phyloP scores from a whole-genome alignment of 2,888 invertebrate genomes.

The Callosobruchus maculatus region DNA sequence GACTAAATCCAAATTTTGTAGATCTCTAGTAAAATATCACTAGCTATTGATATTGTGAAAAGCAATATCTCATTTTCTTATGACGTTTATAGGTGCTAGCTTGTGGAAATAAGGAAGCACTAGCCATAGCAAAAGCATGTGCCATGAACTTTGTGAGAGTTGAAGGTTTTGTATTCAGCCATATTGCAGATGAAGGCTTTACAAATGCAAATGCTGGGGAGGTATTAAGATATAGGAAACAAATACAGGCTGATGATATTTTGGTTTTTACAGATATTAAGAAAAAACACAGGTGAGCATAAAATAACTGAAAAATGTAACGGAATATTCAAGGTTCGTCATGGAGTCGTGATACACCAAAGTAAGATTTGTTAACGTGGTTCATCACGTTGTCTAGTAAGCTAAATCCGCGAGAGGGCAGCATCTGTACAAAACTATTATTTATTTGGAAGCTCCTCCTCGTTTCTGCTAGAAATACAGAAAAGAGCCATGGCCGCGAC shows the following conservation, averaged over 20 bases:
- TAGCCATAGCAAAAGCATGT: conserved; percentile 70
- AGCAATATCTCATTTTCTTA: background rate
- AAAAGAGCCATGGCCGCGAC: too few relatives aligned
- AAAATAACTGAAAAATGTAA: background rate
- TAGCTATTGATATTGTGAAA: too few relatives aligned
- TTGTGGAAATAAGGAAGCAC: conserved; percentile 70
- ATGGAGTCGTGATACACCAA: too few relatives aligned
- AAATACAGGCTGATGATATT: conserved; percentile 65
- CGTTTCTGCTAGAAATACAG: too few relatives aligned
- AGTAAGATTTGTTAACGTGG: too few relatives aligned
- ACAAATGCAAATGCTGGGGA: conserved; percentile 72
- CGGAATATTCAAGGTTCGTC: too few relatives aligned
- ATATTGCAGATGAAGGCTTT: conserved; percentile 78
- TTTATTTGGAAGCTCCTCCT: too few relatives aligned
- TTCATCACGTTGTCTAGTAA: too few relatives aligned
- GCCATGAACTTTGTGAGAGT: conserved; percentile 69
- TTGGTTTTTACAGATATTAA: conserved; percentile 76
- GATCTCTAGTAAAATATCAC: too few relatives aligned
- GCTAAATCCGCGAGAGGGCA: too few relatives aligned
- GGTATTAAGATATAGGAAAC: conserved; percentile 64
- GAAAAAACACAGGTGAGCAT: conserved; percentile 70
- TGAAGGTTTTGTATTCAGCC: conserved; percentile 76
- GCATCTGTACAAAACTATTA: too few relatives aligned
- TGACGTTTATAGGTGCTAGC: conserved; percentile 58
- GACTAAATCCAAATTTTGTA: too few relatives aligned